phyloP scores from a whole-genome alignment of 2,888 invertebrate genomes.

The Oasisia sp. region DNA sequence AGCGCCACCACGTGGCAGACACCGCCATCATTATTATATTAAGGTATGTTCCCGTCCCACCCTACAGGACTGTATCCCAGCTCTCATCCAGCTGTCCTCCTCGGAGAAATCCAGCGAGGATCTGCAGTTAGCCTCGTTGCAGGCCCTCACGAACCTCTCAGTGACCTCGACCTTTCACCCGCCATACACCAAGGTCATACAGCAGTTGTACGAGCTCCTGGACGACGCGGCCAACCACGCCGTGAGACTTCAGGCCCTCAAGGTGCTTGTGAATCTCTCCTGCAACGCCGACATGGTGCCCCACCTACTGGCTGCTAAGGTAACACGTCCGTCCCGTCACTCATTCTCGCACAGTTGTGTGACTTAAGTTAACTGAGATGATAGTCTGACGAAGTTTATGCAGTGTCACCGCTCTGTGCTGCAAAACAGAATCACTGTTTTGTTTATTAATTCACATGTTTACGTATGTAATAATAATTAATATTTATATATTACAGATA shows the following conservation, averaged over 20 bases:
- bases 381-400: background rate
- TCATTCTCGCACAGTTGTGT: background rate
- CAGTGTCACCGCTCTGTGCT: too few relatives aligned
- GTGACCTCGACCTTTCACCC: slow-evolving; percentile 68
- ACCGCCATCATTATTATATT: too few relatives aligned
- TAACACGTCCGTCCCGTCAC: slow-evolving; percentile 46
- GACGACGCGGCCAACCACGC: slow-evolving; percentile 63
- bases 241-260: slow-evolving; percentile 69
- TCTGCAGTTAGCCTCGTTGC: slow-evolving; percentile 67
- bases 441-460: too few relatives aligned
- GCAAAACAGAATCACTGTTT: too few relatives aligned
- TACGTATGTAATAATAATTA: too few relatives aligned
- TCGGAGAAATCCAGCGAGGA: slow-evolving; percentile 64
- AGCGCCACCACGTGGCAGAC: too few relatives aligned
- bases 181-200: slow-evolving; percentile 68
- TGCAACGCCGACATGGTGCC: slow-evolving; percentile 72
- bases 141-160: slow-evolving; percentile 71
- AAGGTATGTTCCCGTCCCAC: too few relatives aligned
- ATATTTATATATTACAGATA: too few relatives aligned
- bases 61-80: slow-evolving; percentile 69
- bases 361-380: background rate
- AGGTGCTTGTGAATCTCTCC: slow-evolving; percentile 72
- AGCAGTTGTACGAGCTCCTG: slow-evolving; percentile 67
- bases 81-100: slow-evolving; percentile 66
- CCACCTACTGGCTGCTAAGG: slow-evolving; percentile 71